Base-by-base conservation (phyloP, 2,888 invertebrate genomes). In the Oeneis ivallda region DNA sequence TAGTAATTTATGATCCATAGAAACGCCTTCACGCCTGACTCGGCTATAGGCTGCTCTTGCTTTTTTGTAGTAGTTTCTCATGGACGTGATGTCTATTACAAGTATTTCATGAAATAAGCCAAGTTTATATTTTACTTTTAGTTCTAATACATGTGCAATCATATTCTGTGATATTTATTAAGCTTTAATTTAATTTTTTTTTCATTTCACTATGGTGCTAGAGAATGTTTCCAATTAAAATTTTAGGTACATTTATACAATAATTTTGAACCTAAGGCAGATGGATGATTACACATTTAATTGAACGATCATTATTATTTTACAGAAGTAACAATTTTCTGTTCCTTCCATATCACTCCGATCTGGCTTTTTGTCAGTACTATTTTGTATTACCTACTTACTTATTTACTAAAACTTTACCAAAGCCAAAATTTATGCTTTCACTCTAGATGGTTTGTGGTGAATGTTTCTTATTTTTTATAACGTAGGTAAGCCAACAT, bases 101-200 rank as follows among this genome's bases (percentile, higher is more conserved):
- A n/a, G 7, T 17, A 50, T 43, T 34, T 53, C 45, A 34, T 62
- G 45, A 8, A 62, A 45, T 53, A 62, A 53, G 45, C 62, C 32
- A 62, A 53, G 39, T 43, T 62, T 54, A 54, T 17, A 52, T 41
- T 61, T 66, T 68, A 61, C 63, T 70, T 70, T 65, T 66, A 66
- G 53, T 68, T 63, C 60, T 58, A 37, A 50, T 34, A 32, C 67
- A 65, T 65, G 64, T 71, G 69, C 64, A 68, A 67, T 68, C 59
- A 62, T 65, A 49, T 56, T 64, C 57, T 64, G 34, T 39, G 41
- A 47, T 62, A 13, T 52, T 41, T 61, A 19, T 60, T 10, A 9
- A 15, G 26, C n/a, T 19, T 56, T 19, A 17, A 45, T 54, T 26
- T 26, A 4, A 1, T 26, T 26, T 26, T 45, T 53, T 47, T 53